Conservation (phyloP, 2,113 vertebrate species). For the Corythornis vintsioides region DNA sequence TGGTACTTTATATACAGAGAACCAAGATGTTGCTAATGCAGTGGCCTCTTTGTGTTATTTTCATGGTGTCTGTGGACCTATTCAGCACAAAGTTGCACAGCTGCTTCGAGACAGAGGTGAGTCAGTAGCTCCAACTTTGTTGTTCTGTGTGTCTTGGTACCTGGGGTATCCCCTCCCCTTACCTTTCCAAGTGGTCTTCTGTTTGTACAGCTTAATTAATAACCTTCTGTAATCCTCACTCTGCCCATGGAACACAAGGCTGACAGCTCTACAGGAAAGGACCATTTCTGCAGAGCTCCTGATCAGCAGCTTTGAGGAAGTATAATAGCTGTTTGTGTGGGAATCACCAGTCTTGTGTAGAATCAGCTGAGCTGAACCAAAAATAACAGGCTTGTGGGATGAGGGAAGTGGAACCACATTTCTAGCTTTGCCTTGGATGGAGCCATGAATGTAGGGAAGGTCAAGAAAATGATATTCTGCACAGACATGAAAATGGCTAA, state of each 20-base stretch:
- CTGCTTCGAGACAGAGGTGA: slow-evolving; percentile 89
- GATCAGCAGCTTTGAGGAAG: background rate
- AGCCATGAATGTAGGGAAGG: background rate
- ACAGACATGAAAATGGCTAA: background rate
- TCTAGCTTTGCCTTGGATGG: background rate
- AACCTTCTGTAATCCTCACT: background rate
- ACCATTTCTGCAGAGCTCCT: background rate
- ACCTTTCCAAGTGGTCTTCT: background rate
- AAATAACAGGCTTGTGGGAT: background rate
- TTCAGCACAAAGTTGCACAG: slow-evolving; percentile 88
- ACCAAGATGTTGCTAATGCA: slow-evolving; percentile 84
- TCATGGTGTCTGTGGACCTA: slow-evolving; percentile 85
- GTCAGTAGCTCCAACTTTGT: background rate
- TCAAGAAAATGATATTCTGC: background rate
- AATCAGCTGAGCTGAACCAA: background rate
- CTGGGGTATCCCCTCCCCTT: background rate
- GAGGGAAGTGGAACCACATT: background rate
- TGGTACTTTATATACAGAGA: slow-evolving; percentile 89
- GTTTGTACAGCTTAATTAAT: background rate
- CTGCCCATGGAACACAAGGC: background rate
- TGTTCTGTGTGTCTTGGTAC: background rate
- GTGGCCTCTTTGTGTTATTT: slow-evolving; percentile 85
- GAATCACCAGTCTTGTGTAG: background rate
- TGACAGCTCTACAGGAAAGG: background rate
- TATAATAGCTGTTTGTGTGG: background rate